A percentile compares a stretch with the other conserved stretches of the same genome.
Conservation (phyloP, 92 coral and sea anemone genomes). For the Phenganax marumi region DNA sequence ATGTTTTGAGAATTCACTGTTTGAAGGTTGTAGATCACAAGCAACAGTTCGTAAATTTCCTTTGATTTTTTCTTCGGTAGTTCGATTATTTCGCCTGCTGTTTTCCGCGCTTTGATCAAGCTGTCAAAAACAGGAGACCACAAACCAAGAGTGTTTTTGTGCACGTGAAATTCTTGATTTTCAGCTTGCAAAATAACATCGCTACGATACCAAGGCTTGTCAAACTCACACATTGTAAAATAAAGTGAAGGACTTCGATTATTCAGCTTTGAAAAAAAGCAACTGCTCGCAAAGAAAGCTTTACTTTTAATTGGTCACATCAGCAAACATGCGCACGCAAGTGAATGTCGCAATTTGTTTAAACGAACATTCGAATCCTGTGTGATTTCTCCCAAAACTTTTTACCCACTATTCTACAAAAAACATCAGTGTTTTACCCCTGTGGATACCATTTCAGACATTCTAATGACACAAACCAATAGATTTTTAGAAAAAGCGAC, state of each 20-base stretch:
- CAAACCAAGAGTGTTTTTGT: slow-evolving; percentile 37
- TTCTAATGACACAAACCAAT: too few species aligned
- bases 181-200: slow-evolving; percentile 40
- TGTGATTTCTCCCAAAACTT: neutral
- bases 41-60: slow-evolving; percentile 37
- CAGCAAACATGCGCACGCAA: slow-evolving; percentile 38
- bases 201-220: slow-evolving; percentile 40
- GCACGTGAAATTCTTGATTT: slow-evolving; percentile 37
- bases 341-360: neutral
- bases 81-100: slow-evolving; percentile 23
- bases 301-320: slow-evolving; percentile 22
- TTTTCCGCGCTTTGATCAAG: slow-evolving; percentile 44
- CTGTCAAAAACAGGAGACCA: slow-evolving; percentile 38
- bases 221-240: slow-evolving; percentile 27
- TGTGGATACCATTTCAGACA: too few species aligned
- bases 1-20: slow-evolving; percentile 33
- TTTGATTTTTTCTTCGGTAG: slow-evolving; percentile 37
- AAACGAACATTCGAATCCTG: neutral
- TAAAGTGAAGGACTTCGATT: neutral
- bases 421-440: too few species aligned
- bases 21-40: slow-evolving; percentile 38
- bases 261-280: too few species aligned
- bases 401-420: too few species aligned
- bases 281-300: neutral
- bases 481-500: too few species aligned